Evolutionary conservation across 1,140 invertebrate genomes (phyloP).

Genomic region (Drosophila parabipectinata): DNA sequence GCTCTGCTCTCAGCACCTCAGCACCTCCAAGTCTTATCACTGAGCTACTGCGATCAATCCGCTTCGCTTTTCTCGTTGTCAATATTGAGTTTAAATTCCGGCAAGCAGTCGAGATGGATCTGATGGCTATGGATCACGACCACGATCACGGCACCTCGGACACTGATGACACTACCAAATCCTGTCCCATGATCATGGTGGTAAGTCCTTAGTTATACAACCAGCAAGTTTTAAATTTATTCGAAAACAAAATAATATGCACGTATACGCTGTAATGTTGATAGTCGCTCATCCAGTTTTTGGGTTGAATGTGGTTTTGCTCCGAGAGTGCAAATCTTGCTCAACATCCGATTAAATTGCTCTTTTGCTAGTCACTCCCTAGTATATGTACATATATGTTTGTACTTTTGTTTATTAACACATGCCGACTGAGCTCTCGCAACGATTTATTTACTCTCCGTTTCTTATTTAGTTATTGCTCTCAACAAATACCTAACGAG

Average conservation of each 20-base stretch:
- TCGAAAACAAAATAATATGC: not conserved
- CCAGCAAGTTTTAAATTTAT: not conserved
- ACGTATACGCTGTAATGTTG: conserved; percentile 22
- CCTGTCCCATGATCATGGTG: conserved; percentile 74
- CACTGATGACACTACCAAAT: conserved; percentile 25
- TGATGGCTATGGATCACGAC: conserved; percentile 32
- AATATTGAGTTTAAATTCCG: conserved; percentile 83
- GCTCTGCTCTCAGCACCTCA: conserved; percentile 65
- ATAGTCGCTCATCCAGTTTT: conserved; percentile 25
- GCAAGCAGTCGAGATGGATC: conserved; percentile 46
- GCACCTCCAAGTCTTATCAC: conserved; percentile 61
- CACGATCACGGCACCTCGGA: conserved; percentile 35
- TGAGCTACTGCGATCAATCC: conserved; percentile 1
- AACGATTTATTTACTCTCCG: conserved; percentile 27
- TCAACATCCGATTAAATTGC: conserved; percentile 29
- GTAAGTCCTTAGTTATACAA: conserved; percentile 50
- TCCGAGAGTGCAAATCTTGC: conserved; percentile 33
- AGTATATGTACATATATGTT: conserved; percentile 13
- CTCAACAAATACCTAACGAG: conserved; percentile 25
- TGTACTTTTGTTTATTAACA: not conserved
- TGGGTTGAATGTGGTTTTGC: conserved; percentile 9
- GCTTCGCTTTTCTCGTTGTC: not conserved
- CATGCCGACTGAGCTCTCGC: not conserved
- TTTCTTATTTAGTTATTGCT: conserved; percentile 29
- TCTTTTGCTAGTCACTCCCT: conserved; percentile 27